A percentile compares a stretch with the other conserved stretches of the same genome.
phyloP scores from a whole-genome alignment of 2,888 invertebrate species.

The Drosophila multiciliata region DNA sequence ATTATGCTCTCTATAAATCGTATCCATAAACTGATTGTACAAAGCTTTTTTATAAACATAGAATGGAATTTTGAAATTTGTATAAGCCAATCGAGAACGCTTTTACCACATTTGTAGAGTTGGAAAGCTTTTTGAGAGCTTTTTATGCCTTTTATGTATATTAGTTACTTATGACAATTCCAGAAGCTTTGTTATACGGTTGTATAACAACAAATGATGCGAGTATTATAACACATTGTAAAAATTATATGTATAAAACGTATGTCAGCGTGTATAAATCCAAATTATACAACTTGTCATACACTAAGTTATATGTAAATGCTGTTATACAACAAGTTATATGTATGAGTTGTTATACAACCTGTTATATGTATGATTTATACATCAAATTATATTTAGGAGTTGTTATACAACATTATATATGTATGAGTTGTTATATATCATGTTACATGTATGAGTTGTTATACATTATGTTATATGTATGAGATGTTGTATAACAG shows the following conservation, averaged over 20 bases:
- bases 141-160: constrained; percentile 22
- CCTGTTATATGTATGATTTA: neutral
- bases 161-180: neutral
- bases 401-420: neutral
- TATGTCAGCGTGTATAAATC: neutral
- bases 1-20: neutral
- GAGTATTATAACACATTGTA: neutral
- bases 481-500: neutral
- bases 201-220: neutral
- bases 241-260: neutral
- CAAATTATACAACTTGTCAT: neutral
- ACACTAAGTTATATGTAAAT: neutral
- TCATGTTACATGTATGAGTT: too few species aligned
- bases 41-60: neutral
- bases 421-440: neutral
- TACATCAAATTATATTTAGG: too few species aligned
- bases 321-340: too few species aligned
- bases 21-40: neutral
- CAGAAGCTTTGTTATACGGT: neutral
- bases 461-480: too few species aligned
- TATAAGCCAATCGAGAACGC: neutral
- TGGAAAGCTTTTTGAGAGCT: neutral
- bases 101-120: neutral
- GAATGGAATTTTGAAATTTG: neutral
- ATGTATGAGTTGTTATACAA: neutral